Conservation (phyloP, 1,140 invertebrate species). For the Macrotrachela quadricornifera region DNA sequence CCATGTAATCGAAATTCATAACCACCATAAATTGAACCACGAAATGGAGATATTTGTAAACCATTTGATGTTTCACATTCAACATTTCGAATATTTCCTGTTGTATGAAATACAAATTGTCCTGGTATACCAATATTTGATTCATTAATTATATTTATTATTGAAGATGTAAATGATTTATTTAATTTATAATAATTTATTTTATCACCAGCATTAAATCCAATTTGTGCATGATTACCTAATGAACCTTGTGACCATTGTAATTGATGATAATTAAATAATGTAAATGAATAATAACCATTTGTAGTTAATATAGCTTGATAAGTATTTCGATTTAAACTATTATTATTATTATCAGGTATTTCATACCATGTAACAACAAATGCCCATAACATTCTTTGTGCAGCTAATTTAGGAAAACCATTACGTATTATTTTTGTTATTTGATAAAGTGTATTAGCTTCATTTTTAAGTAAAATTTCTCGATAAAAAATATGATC, state of each 20-base stretch:
- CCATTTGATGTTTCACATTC: not conserved
- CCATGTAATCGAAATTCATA: not conserved
- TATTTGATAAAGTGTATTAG: not conserved
- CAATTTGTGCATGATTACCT: not conserved
- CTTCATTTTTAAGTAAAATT: not conserved
- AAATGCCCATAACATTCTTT: not conserved
- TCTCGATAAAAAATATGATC: not conserved
- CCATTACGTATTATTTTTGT: not conserved
- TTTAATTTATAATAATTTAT: not conserved
- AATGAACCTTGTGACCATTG: not conserved
- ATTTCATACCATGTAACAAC: not conserved
- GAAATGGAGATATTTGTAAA: not conserved
- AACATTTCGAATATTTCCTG: not conserved
- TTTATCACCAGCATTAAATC: constrained; percentile 1
- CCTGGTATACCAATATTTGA: not conserved
- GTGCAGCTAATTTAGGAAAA: not conserved
- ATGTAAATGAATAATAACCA: not conserved
- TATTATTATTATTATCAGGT: not conserved
- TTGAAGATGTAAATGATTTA: not conserved
- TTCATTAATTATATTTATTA: not conserved
- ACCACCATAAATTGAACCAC: too few species aligned
- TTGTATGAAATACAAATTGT: not conserved
- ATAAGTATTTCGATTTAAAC: not conserved
- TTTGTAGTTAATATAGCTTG: not conserved
- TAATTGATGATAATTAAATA: not conserved